Conservation (phyloP, 2,113 vertebrate genomes). For the Paratilapia polleni region DNA sequence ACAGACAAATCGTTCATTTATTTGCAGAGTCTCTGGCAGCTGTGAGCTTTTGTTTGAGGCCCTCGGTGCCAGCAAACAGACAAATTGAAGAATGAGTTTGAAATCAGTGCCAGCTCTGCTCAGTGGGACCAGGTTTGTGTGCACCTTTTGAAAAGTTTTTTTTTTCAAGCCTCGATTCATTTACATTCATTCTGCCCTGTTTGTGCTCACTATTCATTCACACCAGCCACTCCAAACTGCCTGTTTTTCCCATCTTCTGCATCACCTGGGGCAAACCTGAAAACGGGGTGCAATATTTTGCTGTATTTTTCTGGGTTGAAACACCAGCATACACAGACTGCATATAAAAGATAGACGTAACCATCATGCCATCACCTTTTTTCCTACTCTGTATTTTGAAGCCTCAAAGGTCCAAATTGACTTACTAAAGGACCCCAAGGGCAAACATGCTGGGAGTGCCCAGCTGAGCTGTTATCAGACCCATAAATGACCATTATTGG, state of each 20-base stretch:
- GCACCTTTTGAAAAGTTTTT: background rate
- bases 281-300: background rate
- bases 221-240: background rate
- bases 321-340: background rate
- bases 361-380: background rate
- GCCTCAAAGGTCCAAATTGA: background rate
- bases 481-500: background rate
- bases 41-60: background rate
- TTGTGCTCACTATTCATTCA: background rate
- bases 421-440: background rate
- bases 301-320: background rate
- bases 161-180: background rate
- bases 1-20: background rate
- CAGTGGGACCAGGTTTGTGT: background rate
- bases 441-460: background rate
- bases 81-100: constrained; percentile 25
- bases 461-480: background rate
- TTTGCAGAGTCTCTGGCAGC: constrained; percentile 17
- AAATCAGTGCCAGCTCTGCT: background rate
- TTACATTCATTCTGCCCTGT: fast-evolving
- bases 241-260: background rate
- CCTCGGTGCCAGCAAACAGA: constrained; percentile 17
- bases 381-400: background rate
- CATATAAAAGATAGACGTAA: background rate
- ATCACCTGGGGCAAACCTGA: background rate